These are phyloP conservation scores for Xylophagus ater DNA, from an alignment of 2,888 invertebrate genomes.

Conservation along the genomic window DNA sequence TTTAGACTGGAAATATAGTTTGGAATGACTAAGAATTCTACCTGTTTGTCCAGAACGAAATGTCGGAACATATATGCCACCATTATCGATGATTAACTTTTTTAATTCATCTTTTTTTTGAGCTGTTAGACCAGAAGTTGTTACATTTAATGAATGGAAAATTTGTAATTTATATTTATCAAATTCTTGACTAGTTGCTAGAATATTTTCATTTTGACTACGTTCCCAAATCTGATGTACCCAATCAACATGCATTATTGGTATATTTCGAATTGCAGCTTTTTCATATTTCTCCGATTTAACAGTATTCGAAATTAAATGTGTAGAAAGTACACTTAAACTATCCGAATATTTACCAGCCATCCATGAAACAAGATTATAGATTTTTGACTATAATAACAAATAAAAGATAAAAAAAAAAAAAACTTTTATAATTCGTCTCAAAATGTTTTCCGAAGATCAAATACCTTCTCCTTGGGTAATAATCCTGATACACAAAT, in stretches of 20 bases:
- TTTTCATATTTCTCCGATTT: slow-evolving; percentile 66
- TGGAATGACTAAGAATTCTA: neutral
- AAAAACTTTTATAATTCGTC: slow-evolving; percentile 1
- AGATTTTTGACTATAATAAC: slow-evolving; percentile 44
- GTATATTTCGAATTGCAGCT: slow-evolving; percentile 40
- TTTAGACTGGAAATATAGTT: neutral
- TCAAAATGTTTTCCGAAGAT: slow-evolving; percentile 12
- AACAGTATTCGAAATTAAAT: slow-evolving; percentile 68
- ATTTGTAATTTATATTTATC: slow-evolving; percentile 50
- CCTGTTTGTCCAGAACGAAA: slow-evolving; percentile 25
- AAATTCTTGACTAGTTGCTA: slow-evolving; percentile 55
- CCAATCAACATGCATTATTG: slow-evolving; percentile 71
- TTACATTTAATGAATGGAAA: slow-evolving; percentile 67
- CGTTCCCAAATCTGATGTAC: slow-evolving; percentile 68
- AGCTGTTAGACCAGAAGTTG: slow-evolving; percentile 60
- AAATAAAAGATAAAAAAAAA: slow-evolving; percentile 5
- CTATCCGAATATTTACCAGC: slow-evolving; percentile 58
- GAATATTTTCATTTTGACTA: slow-evolving; percentile 49
- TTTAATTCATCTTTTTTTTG: slow-evolving; percentile 44
- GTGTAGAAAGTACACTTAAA: slow-evolving; percentile 59
- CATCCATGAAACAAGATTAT: slow-evolving; percentile 59
- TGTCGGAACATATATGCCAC: slow-evolving; percentile 49
- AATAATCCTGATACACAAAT: slow-evolving; percentile 54
- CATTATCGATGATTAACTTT: slow-evolving; percentile 59
- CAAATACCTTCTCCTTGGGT: slow-evolving; percentile 42